Conservation (phyloP, 92 coral and sea anemone genomes). For the Nematostella vectensis region DNA sequence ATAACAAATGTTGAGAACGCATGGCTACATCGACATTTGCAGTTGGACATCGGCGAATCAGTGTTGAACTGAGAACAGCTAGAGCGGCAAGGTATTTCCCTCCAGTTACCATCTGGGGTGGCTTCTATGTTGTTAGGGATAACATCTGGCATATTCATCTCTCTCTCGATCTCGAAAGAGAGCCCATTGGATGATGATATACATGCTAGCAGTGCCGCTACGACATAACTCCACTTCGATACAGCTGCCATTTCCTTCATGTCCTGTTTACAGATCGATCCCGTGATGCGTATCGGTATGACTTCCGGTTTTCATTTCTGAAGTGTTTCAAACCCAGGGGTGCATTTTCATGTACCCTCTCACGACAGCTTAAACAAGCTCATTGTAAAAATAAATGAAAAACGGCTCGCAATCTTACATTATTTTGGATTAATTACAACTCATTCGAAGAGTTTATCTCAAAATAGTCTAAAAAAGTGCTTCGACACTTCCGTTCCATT, state of each 20-base stretch:
- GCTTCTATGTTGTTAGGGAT: constrained; percentile 13
- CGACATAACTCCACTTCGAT: too few relatives aligned
- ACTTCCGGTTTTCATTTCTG: too few relatives aligned
- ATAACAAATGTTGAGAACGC: constrained; percentile 14
- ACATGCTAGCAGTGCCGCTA: too few relatives aligned
- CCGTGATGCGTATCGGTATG: too few relatives aligned
- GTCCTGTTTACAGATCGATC: not conserved
- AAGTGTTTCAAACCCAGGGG: too few relatives aligned
- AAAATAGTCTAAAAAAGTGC: not conserved
- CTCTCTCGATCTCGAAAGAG: constrained; percentile 2
- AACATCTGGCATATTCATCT: not conserved
- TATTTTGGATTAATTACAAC: too few relatives aligned
- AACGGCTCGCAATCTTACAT: too few relatives aligned
- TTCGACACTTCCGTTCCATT: not conserved
- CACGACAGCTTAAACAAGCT: too few relatives aligned
- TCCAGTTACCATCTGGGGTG: constrained; percentile 7
- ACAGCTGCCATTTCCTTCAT: not conserved
- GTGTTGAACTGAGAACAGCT: constrained; percentile 7
- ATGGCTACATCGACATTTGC: constrained; percentile 7
- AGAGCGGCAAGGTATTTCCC: not conserved
- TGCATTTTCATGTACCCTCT: too few relatives aligned
- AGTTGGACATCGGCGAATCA: not conserved
- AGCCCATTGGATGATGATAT: not conserved
- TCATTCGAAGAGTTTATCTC: too few relatives aligned
- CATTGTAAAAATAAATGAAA: too few relatives aligned